phyloP scores from a whole-genome alignment of 2,113 vertebrate species.

The Psilopogon haemacephalus region DNA sequence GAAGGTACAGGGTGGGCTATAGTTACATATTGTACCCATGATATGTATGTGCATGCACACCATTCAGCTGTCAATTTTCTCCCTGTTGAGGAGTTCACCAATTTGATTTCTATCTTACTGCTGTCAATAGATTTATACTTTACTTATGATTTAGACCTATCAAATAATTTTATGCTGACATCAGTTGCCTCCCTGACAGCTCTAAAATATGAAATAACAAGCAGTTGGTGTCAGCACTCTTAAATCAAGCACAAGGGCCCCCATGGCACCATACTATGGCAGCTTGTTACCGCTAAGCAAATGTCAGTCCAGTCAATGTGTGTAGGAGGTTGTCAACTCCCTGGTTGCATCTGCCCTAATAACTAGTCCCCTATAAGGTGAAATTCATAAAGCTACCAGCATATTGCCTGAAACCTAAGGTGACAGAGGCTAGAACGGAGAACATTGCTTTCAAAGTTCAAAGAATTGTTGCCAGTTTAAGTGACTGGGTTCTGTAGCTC shows the following conservation, averaged over 20 bases:
- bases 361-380: conserved; percentile 51
- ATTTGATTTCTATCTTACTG: conserved; percentile 64
- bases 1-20: not conserved
- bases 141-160: conserved; percentile 67
- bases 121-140: conserved; percentile 71
- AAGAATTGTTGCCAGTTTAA: not conserved
- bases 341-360: conserved; percentile 63
- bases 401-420: conserved; percentile 16
- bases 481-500: not conserved
- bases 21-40: not conserved
- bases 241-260: conserved; percentile 82
- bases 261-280: conserved; percentile 74
- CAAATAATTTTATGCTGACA: conserved; percentile 85
- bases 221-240: conserved; percentile 84
- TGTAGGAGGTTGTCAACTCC: conserved; percentile 76
- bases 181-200: conserved; percentile 84
- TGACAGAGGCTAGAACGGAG: not conserved
- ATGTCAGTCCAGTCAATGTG: conserved; percentile 80
- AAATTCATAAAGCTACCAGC: conserved; percentile 48
- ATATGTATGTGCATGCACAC: not conserved
- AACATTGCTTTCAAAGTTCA: not conserved
- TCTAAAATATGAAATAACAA: conserved; percentile 88
- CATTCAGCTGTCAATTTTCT: conserved; percentile 6
- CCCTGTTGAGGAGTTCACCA: conserved; percentile 22
- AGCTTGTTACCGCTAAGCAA: conserved; percentile 85